A percentile compares a stretch with the other conserved stretches of the same genome.
Conservation (phyloP, 2,113 vertebrate genomes). For the Lagopus leucura region DNA sequence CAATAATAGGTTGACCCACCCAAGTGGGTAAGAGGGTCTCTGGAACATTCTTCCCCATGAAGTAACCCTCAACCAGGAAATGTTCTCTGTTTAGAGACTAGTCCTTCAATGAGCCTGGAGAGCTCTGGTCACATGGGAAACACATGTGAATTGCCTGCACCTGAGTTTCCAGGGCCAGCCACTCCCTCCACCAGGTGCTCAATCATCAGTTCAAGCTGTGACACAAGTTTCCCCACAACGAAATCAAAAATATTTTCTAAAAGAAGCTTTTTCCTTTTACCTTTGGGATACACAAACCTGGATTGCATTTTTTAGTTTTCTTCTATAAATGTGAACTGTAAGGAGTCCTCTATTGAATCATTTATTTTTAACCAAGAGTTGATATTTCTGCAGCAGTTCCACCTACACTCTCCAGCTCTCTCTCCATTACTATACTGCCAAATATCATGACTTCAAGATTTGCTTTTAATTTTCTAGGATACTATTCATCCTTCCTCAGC, state of each 20-base stretch:
- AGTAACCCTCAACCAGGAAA: too few species aligned
- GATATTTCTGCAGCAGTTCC: background rate
- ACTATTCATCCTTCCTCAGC: background rate
- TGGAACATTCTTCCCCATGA: too few species aligned
- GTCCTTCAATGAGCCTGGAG: too few species aligned
- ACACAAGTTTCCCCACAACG: too few species aligned
- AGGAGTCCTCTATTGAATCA: background rate
- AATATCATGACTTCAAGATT: background rate
- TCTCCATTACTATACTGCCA: background rate
- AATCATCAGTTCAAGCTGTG: too few species aligned
- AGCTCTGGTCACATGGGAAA: too few species aligned
- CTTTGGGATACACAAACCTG: background rate
- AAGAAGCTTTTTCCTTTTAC: background rate
- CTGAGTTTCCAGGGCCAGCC: too few species aligned
- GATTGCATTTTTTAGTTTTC: background rate
- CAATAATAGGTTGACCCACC: too few species aligned
- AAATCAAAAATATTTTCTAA: background rate
- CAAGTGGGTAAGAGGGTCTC: too few species aligned
- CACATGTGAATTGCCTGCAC: too few species aligned
- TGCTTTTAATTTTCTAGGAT: background rate
- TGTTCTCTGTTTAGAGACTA: too few species aligned
- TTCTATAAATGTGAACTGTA: background rate
- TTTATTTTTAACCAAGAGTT: background rate
- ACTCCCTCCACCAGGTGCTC: too few species aligned
- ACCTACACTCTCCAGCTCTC: background rate